Evolutionary conservation across 2,888 invertebrate species (phyloP), one percentile per base, ranked within the genome.

Genomic region (Acrobasis suavella): DNA sequence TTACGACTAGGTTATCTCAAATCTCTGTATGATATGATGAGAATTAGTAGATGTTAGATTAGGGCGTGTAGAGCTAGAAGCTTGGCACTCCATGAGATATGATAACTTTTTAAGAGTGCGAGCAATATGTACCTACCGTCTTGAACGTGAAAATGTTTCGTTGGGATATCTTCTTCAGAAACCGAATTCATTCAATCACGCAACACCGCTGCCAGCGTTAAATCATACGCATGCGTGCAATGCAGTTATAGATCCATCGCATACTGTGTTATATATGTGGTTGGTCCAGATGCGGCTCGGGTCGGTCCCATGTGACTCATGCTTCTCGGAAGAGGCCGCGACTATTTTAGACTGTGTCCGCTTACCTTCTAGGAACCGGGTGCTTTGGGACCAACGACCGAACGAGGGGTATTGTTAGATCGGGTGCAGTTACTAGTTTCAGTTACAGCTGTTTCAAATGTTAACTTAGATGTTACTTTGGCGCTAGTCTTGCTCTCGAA

Each of bases 291-390:
- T 90, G 90, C 83, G 87, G 80, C 75, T 73, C 78, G 78, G 86
- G 86, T 82, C 86, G 74, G 86, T 87, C 87, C 88, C 86, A 85
- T 64, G 69, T 91, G 91, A 91, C 65, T 91, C 91, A 92, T 76
- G 76, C 73, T 85, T 86, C 89, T 87, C 86, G 86, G 91, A 91
- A 91, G 89, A 83, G 85, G 87, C 86, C 85, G 85, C 75, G 83
- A 86, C 90, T 91, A 91, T 91, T 91, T 91, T 89, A 86, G 87
- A 85, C 81, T 89, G 91, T 87, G 91, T 91, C 90, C 91, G 91
- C 90, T 90, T 90, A 88, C 91, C 86, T 92, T 92, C 92, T 92
- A 87, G 87, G 91, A 91, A 91, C 80, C 82, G 83, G 79, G 80
- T 81, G 75, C 76, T 78, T 77, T 81, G 90, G 83, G 91, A 91